Evolutionary conservation across 2,113 vertebrate genomes (phyloP).

Genomic region (Lasiurus borealis): DNA sequence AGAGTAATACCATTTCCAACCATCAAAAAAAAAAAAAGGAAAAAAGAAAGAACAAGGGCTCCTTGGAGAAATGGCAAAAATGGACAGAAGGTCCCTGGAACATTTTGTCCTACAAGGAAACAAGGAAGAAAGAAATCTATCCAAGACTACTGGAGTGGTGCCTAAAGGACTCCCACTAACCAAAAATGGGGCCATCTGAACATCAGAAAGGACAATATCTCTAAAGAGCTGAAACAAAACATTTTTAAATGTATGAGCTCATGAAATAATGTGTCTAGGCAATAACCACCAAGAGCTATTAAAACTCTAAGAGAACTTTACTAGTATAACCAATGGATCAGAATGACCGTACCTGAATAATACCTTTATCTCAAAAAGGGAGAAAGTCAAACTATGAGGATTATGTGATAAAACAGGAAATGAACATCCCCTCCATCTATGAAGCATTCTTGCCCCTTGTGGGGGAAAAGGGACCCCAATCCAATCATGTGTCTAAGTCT

Average conservation of each 20-base stretch:
- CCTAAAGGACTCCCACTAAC: background rate
- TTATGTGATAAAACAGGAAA: background rate
- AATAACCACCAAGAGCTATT: conserved; percentile 1
- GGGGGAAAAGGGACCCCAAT: background rate
- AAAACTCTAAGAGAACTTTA: background rate
- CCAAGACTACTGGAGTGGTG: background rate
- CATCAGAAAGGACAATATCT: conserved; percentile 11
- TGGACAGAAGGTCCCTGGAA: background rate
- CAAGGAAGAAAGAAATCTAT: conserved; percentile 10
- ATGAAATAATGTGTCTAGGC: background rate
- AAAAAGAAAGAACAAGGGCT: background rate
- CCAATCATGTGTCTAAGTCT: background rate
- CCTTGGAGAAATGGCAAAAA: background rate
- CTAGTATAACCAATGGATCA: background rate
- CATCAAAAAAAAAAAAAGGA: background rate
- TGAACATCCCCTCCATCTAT: background rate
- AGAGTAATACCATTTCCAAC: background rate
- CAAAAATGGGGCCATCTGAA: background rate
- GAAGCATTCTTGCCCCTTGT: background rate
- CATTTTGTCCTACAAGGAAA: conserved; percentile 9
- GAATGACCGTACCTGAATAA: conserved; percentile 7
- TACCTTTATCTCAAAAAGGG: background rate
- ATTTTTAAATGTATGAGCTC: conserved; percentile 34
- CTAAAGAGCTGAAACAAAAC: background rate
- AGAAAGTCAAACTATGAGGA: background rate